A percentile compares a stretch with the other conserved stretches of the same genome.
phyloP scores from a whole-genome alignment of 2,888 invertebrate genomes.

The Petrophora chlorosata region DNA sequence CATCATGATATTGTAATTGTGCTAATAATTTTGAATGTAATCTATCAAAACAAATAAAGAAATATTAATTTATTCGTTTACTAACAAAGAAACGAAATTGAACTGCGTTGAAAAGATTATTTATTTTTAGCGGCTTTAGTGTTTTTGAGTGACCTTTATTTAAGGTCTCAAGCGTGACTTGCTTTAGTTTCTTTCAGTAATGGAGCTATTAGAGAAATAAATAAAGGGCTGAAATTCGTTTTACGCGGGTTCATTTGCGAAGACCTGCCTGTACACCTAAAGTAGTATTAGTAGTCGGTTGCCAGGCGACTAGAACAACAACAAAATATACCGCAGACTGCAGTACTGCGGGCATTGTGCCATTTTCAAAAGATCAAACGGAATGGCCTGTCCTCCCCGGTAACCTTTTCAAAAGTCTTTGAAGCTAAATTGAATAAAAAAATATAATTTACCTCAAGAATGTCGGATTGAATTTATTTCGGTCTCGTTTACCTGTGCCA shows the following conservation, averaged over 20 bases:
- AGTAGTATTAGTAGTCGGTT: constrained; percentile 1
- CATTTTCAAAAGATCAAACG: constrained; percentile 20
- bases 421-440: constrained; percentile 5
- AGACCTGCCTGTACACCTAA: not conserved
- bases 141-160: too few relatives aligned
- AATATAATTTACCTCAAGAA: constrained; percentile 5
- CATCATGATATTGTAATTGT: too few relatives aligned
- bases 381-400: constrained; percentile 5
- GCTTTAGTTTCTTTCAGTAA: too few relatives aligned
- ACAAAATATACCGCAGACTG: constrained; percentile 10
- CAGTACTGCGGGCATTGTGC: constrained; percentile 16
- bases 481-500: too few relatives aligned
- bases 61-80: too few relatives aligned
- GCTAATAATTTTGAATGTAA: too few relatives aligned
- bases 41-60: too few relatives aligned
- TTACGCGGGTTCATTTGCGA: constrained; percentile 1
- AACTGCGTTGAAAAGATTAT: too few relatives aligned
- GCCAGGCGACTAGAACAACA: constrained; percentile 7
- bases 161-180: too few relatives aligned
- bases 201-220: not conserved
- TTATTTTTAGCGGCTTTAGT: too few relatives aligned
- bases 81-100: too few relatives aligned
- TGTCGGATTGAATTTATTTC: constrained; percentile 1
- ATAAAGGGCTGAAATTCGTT: not conserved
- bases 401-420: constrained; percentile 3